A percentile compares a stretch with the other conserved stretches of the same genome.
Conservation (phyloP, 35 echinoderm and acorn worm species). For the Strongylocentrotus purpuratus region DNA sequence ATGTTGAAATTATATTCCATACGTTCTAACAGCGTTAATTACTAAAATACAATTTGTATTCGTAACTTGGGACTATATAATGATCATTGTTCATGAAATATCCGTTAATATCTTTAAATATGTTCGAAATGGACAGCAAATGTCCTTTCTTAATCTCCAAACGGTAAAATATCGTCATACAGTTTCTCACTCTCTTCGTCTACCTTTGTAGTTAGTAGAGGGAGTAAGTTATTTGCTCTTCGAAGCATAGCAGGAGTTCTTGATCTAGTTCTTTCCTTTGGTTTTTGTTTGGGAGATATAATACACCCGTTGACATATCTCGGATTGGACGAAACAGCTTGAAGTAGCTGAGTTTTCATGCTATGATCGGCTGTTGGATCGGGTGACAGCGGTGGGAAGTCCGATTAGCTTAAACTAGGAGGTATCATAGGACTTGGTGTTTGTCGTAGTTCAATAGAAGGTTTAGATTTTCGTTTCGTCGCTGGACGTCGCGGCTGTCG, state of each 20-base stretch:
- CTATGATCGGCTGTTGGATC: background rate
- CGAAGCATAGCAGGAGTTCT: slow-evolving; percentile 13
- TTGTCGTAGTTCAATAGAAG: slow-evolving; percentile 22
- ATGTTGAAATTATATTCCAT: no score
- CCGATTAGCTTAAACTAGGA: slow-evolving; percentile 16
- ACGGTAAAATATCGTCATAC: slow-evolving; percentile 36
- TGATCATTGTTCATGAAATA: no score
- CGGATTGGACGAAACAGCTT: background rate
- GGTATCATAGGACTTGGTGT: slow-evolving; percentile 29
- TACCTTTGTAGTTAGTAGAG: background rate
- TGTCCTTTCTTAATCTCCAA: background rate
- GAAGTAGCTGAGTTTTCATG: slow-evolving; percentile 25
- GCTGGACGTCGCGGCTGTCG: slow-evolving; percentile 23
- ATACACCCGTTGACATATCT: slow-evolving; percentile 45
- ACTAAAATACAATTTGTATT: no score
- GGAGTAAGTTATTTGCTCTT: background rate
- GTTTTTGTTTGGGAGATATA: slow-evolving; percentile 40
- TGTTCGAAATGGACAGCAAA: background rate
- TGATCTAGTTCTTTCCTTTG: slow-evolving; percentile 24
- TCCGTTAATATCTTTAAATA: no score
- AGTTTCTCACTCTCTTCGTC: slow-evolving; percentile 36
- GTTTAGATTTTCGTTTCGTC: slow-evolving; percentile 7
- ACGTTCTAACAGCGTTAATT: no score
- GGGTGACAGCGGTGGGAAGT: slow-evolving; percentile 32
- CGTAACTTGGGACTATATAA: no score